These are phyloP conservation scores for Heliconius hermathena DNA, from an alignment of 1,140 invertebrate species.

Conservation along the genomic window DNA sequence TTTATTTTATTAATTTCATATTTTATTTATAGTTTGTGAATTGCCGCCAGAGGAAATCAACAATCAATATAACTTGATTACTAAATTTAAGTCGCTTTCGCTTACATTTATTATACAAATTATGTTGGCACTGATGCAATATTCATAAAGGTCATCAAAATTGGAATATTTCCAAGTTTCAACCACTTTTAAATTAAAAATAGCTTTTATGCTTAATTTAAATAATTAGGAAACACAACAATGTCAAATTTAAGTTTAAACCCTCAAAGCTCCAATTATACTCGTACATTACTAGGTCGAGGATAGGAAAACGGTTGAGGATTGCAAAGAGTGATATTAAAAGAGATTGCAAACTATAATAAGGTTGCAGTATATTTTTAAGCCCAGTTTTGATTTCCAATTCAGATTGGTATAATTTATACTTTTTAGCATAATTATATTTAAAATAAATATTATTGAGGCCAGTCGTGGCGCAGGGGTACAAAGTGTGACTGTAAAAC, in stretches of 20 bases:
- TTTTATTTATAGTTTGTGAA: too few species aligned
- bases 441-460: too few species aligned
- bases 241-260: background rate
- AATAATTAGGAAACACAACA: background rate
- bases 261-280: slow-evolving; percentile 2
- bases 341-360: slow-evolving; percentile 6
- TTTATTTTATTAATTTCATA: too few species aligned
- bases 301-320: background rate
- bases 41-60: too few species aligned
- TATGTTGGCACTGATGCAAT: background rate
- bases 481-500: too few species aligned
- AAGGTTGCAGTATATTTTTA: background rate
- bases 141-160: background rate
- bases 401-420: background rate
- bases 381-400: background rate
- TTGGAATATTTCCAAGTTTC: too few species aligned
- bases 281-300: background rate
- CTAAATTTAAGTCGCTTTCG: too few species aligned
- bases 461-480: too few species aligned
- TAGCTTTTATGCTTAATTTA: background rate
- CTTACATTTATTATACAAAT: background rate
- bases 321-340: background rate
- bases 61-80: too few species aligned
- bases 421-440: too few species aligned
- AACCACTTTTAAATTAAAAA: background rate